Percentiles rank a stretch among this genome's conserved stretches.
Conservation (phyloP, 2,797 vertebrate genomes). For the Sebastolobus altivelis region DNA sequence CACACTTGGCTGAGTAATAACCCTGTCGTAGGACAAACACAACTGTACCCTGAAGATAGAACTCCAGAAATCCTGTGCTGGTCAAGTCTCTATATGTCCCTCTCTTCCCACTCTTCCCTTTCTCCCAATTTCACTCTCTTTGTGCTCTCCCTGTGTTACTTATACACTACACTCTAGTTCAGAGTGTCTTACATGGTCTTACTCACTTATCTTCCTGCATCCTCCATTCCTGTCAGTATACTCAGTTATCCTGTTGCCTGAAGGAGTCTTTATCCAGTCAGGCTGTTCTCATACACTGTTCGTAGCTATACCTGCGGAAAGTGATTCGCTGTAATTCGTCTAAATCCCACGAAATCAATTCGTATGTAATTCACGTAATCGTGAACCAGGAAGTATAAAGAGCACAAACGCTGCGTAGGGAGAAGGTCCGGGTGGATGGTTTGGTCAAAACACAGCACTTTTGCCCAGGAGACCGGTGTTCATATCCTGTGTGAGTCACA, state of each 20-base stretch:
- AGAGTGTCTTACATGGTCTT: conserved; percentile 30
- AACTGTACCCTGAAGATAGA: conserved; percentile 74
- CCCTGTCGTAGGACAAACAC: conserved; percentile 73
- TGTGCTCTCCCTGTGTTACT: conserved; percentile 33
- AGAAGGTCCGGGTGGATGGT: no score
- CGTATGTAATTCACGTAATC: no score
- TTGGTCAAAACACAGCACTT: no score
- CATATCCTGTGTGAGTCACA: no score
- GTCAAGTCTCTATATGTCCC: conserved; percentile 52
- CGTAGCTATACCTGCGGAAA: no score
- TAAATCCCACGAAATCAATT: no score
- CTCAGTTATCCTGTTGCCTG: conserved; percentile 48
- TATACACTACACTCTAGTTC: conserved; percentile 32
- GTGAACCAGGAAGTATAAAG: no score
- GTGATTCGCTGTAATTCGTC: no score
- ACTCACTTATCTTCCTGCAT: conserved; percentile 39
- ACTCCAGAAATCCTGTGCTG: conserved; percentile 53
- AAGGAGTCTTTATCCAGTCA: conserved; percentile 36
- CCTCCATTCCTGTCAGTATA: conserved; percentile 33
- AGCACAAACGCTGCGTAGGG: no score
- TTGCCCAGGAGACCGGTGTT: no score
- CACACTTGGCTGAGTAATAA: conserved; percentile 81
- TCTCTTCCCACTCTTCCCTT: conserved; percentile 34
- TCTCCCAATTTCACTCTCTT: conserved; percentile 25
- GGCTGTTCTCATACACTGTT: no score